Evolutionary conservation across 2,113 vertebrate genomes (phyloP).

Genomic region (Peromyscus polionotus): DNA sequence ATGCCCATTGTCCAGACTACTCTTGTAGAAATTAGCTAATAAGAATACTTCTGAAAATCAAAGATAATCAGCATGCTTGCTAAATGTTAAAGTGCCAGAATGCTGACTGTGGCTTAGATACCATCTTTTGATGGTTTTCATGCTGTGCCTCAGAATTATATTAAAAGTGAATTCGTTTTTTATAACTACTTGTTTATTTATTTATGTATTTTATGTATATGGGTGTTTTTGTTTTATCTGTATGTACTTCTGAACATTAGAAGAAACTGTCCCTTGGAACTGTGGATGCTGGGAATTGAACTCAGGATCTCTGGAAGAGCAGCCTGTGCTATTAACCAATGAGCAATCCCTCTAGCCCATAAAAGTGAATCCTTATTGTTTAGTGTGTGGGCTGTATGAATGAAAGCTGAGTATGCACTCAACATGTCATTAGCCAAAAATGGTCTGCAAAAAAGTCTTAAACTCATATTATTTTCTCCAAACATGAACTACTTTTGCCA

Average conservation of each 20-base stretch:
- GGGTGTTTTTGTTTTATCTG: neutral
- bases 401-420: neutral
- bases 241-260: neutral
- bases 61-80: neutral
- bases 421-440: neutral
- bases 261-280: neutral
- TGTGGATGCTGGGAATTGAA: neutral
- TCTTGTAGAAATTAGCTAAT: neutral
- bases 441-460: neutral
- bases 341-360: neutral
- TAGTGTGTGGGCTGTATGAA: constrained; percentile 28
- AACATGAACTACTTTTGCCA: neutral
- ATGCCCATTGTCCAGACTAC: neutral
- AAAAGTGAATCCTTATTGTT: neutral
- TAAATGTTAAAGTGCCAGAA: neutral
- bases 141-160: neutral
- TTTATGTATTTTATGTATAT: neutral
- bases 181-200: neutral
- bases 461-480: neutral
- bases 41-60: neutral
- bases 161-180: neutral
- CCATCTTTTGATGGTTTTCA: neutral
- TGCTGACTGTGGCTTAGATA: neutral
- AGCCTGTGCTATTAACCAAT: neutral
- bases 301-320: neutral